phyloP scores from a whole-genome alignment of 1,140 invertebrate species.

The Artemia franciscana region DNA sequence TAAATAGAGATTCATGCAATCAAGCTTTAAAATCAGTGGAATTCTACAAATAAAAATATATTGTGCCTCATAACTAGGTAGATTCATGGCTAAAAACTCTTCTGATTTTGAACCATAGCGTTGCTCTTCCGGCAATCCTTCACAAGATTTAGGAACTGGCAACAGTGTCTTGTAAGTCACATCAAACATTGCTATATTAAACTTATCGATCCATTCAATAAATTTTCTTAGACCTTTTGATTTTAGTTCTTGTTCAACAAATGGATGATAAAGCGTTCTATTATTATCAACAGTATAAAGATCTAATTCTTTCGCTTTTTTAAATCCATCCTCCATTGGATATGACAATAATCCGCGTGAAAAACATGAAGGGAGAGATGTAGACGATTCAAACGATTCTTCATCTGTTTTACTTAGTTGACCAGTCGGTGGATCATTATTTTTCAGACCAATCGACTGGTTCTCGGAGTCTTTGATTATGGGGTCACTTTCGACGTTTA shows the following conservation, averaged over 20 bases:
- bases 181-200: background rate
- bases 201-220: constrained; percentile 24
- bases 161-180: background rate
- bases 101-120: constrained; percentile 49
- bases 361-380: too few relatives aligned
- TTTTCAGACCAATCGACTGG: too few relatives aligned
- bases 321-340: constrained; percentile 4
- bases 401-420: too few relatives aligned
- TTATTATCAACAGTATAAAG: constrained; percentile 1
- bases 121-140: constrained; percentile 22
- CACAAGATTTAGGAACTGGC: constrained; percentile 16
- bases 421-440: too few relatives aligned
- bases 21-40: constrained; percentile 63
- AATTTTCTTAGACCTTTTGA: constrained; percentile 56
- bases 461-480: too few relatives aligned
- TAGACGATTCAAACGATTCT: too few relatives aligned
- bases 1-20: constrained; percentile 55
- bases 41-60: constrained; percentile 63
- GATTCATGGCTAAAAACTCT: constrained; percentile 41
- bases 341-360: constrained; percentile 9
- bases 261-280: constrained; percentile 29
- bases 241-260: constrained; percentile 64
- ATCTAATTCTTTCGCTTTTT: constrained; percentile 4
- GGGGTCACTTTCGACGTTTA: too few relatives aligned
- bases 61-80: constrained; percentile 52